Conservation (phyloP, 2,113 vertebrate species). For the Eudyptes chrysolophus region DNA sequence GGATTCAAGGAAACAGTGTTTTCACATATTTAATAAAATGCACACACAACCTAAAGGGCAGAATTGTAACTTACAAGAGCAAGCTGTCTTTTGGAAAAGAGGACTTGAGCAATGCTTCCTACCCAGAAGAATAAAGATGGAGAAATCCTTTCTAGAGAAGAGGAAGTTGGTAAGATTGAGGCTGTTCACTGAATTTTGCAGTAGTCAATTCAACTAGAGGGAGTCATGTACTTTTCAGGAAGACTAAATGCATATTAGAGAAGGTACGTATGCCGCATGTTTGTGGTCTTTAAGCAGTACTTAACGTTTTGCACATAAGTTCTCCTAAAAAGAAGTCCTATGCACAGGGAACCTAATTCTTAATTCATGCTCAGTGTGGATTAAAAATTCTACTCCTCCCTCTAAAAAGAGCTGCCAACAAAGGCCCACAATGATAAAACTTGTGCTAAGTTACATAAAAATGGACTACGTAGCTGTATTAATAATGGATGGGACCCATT, state of each 20-base stretch:
- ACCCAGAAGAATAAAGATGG: slow-evolving; percentile 21
- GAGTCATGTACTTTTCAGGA: not conserved
- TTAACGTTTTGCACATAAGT: not conserved
- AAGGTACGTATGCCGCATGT: not conserved
- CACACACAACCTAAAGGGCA: not conserved
- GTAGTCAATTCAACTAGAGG: not conserved
- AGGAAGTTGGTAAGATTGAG: slow-evolving; percentile 5
- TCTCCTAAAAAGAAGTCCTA: not conserved
- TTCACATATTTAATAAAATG: not conserved
- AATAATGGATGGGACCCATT: not conserved
- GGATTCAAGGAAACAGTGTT: not conserved
- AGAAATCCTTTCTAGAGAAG: slow-evolving; percentile 42
- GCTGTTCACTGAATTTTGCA: not conserved
- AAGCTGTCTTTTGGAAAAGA: slow-evolving; percentile 25
- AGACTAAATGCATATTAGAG: not conserved
- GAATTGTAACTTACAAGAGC: slow-evolving; percentile 12
- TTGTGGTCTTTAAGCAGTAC: not conserved
- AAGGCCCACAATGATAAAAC: not conserved
- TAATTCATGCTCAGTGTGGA: not conserved
- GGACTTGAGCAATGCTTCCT: slow-evolving; percentile 25
- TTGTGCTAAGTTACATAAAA: not conserved
- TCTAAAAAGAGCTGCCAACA: not conserved
- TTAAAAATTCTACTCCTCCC: not conserved
- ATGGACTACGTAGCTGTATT: not conserved
- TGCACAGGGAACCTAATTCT: not conserved